Percentiles rank a stretch among this genome's conserved stretches.
Evolutionary conservation across 2,888 invertebrate genomes (phyloP).

Genomic region (Adela reaumurella): DNA sequence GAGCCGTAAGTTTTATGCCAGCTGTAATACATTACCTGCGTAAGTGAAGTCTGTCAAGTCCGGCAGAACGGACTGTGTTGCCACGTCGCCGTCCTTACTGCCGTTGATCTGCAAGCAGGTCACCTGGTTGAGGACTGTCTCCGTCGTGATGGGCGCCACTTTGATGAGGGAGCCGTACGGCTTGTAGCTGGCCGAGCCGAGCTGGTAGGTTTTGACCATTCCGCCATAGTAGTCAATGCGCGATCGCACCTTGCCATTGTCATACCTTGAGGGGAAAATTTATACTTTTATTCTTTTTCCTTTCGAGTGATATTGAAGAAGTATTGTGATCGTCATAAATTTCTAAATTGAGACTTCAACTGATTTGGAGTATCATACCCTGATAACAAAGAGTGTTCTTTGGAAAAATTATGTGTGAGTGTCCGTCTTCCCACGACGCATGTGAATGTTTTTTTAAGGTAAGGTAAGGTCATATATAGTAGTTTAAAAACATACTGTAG

Average conservation of each 20-base stretch:
- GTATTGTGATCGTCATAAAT: not conserved
- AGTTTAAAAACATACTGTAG: too few relatives aligned
- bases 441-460: too few relatives aligned
- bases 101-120: constrained; percentile 87
- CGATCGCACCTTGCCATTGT: constrained; percentile 68
- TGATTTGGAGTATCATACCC: too few relatives aligned
- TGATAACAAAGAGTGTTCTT: too few relatives aligned
- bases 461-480: too few relatives aligned
- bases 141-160: constrained; percentile 83
- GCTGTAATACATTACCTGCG: too few relatives aligned
- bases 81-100: constrained; percentile 53
- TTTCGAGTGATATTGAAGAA: not conserved
- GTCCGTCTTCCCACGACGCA: too few relatives aligned
- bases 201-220: constrained; percentile 90
- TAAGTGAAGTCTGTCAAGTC: constrained; percentile 71
- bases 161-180: constrained; percentile 72
- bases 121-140: constrained; percentile 61
- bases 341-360: too few relatives aligned
- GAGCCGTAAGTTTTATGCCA: too few relatives aligned
- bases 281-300: not conserved
- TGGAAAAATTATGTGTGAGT: too few relatives aligned
- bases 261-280: constrained; percentile 53
- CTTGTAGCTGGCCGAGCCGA: constrained; percentile 53
- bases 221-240: constrained; percentile 94
- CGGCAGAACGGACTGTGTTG: constrained; percentile 77